Conservation (phyloP, 2,888 invertebrate genomes). For the Philopedon plagiatum region DNA sequence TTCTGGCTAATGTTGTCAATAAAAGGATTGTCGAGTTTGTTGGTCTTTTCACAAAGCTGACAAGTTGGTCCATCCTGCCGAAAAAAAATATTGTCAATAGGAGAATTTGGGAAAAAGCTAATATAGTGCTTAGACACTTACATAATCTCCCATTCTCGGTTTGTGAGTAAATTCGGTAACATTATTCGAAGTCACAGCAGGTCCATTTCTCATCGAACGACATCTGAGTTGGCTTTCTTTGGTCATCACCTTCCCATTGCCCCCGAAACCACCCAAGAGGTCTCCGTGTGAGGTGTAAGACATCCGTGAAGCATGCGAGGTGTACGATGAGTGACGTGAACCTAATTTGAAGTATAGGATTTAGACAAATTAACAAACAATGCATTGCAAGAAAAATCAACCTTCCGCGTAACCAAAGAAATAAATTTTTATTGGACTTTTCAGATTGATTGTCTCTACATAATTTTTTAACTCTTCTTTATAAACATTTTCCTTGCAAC, state of each 20-base stretch:
- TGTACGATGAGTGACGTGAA: constrained; percentile 94
- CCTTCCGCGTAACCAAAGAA: too few relatives aligned
- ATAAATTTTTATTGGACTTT: background rate
- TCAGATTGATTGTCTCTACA: too few relatives aligned
- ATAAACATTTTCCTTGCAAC: constrained; percentile 22
- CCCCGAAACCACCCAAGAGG: constrained; percentile 80
- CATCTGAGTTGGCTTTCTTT: constrained; percentile 88
- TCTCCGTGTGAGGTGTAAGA: constrained; percentile 97
- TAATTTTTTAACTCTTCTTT: background rate
- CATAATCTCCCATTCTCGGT: constrained; percentile 80
- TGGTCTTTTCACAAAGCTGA: constrained; percentile 85
- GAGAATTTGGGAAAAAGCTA: constrained; percentile 9
- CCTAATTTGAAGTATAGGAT: constrained; percentile 67
- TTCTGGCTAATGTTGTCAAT: constrained; percentile 83
- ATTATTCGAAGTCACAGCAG: constrained; percentile 72
- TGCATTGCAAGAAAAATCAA: constrained; percentile 11
- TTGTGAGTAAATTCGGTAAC: constrained; percentile 76
- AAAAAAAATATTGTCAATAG: constrained; percentile 6
- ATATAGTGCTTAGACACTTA: constrained; percentile 66
- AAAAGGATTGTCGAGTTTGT: constrained; percentile 93
- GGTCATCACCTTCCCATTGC: constrained; percentile 78
- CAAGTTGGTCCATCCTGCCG: constrained; percentile 86
- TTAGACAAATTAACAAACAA: constrained; percentile 22
- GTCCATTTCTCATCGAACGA: constrained; percentile 80
- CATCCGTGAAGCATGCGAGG: constrained; percentile 93